Conservation (phyloP, 2,888 invertebrate species). For the Hirtodrosophila histrioides region DNA sequence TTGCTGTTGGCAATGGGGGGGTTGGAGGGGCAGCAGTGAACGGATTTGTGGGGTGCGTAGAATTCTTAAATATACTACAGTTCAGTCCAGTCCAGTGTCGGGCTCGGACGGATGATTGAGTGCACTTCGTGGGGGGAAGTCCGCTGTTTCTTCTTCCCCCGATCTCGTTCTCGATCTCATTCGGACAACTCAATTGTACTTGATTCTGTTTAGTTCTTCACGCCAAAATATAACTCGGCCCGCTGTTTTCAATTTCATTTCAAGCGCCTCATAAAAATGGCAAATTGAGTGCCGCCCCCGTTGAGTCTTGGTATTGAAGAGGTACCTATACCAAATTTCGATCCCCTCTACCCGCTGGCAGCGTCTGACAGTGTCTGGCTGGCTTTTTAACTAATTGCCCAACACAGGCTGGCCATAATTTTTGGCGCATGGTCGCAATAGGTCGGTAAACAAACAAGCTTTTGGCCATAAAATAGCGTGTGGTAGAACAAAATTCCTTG, state of each 20-base stretch:
- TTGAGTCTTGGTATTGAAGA: constrained; percentile 49
- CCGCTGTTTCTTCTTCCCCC: neutral
- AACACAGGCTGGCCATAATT: constrained; percentile 58
- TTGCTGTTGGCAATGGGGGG: constrained; percentile 10
- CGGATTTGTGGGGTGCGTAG: constrained; percentile 66
- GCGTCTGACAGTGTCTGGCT: constrained; percentile 33
- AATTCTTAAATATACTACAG: constrained; percentile 64
- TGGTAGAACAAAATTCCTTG: constrained; percentile 54
- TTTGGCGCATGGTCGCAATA: constrained; percentile 53
- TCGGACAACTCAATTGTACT: constrained; percentile 64
- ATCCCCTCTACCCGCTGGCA: constrained; percentile 9
- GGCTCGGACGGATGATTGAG: constrained; percentile 48
- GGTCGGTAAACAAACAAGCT: constrained; percentile 61
- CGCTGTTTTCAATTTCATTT: constrained; percentile 68
- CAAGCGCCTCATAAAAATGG: constrained; percentile 78
- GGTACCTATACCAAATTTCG: neutral
- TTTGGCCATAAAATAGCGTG: constrained; percentile 74
- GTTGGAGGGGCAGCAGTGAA: constrained; percentile 29
- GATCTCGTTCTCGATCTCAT: neutral
- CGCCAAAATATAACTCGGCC: constrained; percentile 27
- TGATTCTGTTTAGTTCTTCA: constrained; percentile 42
- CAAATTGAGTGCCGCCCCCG: constrained; percentile 79
- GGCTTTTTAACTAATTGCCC: constrained; percentile 66
- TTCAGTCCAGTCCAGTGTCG: constrained; percentile 16
- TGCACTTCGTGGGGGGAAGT: constrained; percentile 48